phyloP scores from a whole-genome alignment of 2,797 vertebrate genomes.

The Choloepus didactylus region DNA sequence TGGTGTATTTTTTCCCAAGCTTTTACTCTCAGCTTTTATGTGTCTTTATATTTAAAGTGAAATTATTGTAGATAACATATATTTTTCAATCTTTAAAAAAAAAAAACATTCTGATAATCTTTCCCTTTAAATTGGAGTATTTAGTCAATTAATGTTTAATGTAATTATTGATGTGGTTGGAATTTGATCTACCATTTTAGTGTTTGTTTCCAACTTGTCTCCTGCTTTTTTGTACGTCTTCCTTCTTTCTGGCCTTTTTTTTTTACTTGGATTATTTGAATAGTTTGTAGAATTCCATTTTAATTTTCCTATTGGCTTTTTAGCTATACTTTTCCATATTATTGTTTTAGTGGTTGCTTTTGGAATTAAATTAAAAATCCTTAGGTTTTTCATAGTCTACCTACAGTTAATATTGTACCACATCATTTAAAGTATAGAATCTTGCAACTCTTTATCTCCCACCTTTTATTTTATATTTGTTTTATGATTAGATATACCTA shows the following conservation, averaged over 20 bases:
- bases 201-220: background rate
- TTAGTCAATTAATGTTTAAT: background rate
- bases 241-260: background rate
- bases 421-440: conserved; percentile 1
- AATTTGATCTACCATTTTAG: background rate
- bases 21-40: background rate
- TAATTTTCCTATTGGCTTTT: background rate
- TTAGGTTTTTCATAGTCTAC: background rate
- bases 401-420: background rate
- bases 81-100: background rate
- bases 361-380: background rate
- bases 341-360: background rate
- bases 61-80: background rate
- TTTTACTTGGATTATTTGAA: background rate
- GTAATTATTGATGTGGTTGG: background rate
- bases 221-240: background rate
- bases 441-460: background rate
- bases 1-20: background rate
- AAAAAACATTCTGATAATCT: background rate
- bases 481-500: background rate
- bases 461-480: background rate
- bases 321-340: background rate
- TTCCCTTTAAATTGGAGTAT: background rate
- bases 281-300: background rate
- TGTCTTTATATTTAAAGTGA: conserved; percentile 17